Percentiles rank a stretch among this genome's conserved stretches.
Evolutionary conservation across 2,797 vertebrate genomes (phyloP).

Genomic region (Pelodytes ibericus): DNA sequence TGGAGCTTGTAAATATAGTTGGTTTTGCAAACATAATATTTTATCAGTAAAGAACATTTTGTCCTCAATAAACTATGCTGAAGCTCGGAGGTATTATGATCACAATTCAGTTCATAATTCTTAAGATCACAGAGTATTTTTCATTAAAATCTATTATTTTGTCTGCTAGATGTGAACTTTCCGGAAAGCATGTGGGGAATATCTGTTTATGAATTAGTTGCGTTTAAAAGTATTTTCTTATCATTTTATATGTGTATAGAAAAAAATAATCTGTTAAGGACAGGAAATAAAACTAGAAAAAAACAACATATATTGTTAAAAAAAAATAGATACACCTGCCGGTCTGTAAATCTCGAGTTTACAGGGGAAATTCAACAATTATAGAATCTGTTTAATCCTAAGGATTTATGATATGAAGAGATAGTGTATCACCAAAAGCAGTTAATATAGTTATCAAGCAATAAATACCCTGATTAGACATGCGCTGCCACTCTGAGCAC

Average conservation of each 20-base stretch:
- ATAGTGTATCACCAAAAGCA: too few relatives aligned
- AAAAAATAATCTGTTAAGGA: too few relatives aligned
- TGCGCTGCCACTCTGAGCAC: too few relatives aligned
- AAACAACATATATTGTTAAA: too few relatives aligned
- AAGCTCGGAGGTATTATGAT: not conserved
- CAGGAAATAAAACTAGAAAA: too few relatives aligned
- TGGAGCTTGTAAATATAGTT: not conserved
- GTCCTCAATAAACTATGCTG: not conserved
- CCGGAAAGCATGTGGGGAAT: not conserved
- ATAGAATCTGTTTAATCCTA: too few relatives aligned
- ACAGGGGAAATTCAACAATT: too few relatives aligned
- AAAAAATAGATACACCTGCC: too few relatives aligned
- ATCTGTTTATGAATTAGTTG: not conserved
- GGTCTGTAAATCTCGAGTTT: too few relatives aligned
- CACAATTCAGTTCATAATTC: constrained; percentile 1
- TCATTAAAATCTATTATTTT: not conserved
- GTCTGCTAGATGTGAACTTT: not conserved
- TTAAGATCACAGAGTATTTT: not conserved
- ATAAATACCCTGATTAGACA: too few relatives aligned
- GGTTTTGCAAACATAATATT: constrained; percentile 8
- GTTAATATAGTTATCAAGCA: too few relatives aligned
- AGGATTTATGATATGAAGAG: too few relatives aligned
- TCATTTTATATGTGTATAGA: not conserved
- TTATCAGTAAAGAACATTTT: constrained; percentile 3
- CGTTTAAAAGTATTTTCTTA: not conserved